These are phyloP conservation scores for Astreopora myriophthalma DNA, from an alignment of 64 coral and sea anemone species.

Conservation along the genomic window DNA sequence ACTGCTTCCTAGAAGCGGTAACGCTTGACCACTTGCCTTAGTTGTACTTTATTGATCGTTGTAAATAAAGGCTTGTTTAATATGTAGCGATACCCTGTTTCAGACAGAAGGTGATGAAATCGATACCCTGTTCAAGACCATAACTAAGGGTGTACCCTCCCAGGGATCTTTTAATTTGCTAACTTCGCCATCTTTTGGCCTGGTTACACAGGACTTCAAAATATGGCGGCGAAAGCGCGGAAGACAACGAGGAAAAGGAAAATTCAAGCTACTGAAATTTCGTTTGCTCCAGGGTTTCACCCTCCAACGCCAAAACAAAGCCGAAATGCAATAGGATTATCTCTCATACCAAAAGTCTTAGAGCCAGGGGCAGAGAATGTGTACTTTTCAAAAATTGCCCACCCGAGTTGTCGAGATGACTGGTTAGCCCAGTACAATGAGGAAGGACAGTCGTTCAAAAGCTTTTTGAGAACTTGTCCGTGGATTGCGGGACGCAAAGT, in stretches of 20 bases:
- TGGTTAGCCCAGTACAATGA: constrained; percentile 84
- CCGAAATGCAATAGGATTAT: constrained; percentile 52
- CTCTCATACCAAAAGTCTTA: background rate
- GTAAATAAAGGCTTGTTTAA: no score
- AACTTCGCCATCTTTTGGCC: background rate
- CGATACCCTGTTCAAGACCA: no score
- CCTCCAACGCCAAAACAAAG: constrained; percentile 71
- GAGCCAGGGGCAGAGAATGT: constrained; percentile 20
- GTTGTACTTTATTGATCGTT: no score
- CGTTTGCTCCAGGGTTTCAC: constrained; percentile 69
- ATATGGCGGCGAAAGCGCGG: constrained; percentile 54
- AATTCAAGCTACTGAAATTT: background rate
- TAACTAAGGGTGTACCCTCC: no score
- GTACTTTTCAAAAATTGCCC: constrained; percentile 53
- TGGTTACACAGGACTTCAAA: constrained; percentile 32
- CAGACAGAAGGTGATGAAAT: no score
- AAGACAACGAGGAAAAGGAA: constrained; percentile 39
- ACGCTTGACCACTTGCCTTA: no score
- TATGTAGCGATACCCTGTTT: no score
- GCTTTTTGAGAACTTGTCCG: constrained; percentile 67
- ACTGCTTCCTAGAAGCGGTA: no score
- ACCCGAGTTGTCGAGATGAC: constrained; percentile 58
- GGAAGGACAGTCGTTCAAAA: constrained; percentile 74
- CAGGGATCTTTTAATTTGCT: no score
- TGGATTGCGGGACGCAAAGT: constrained; percentile 73